phyloP scores from a whole-genome alignment of 1,140 invertebrate genomes.

The Cyclargus thomasi region DNA sequence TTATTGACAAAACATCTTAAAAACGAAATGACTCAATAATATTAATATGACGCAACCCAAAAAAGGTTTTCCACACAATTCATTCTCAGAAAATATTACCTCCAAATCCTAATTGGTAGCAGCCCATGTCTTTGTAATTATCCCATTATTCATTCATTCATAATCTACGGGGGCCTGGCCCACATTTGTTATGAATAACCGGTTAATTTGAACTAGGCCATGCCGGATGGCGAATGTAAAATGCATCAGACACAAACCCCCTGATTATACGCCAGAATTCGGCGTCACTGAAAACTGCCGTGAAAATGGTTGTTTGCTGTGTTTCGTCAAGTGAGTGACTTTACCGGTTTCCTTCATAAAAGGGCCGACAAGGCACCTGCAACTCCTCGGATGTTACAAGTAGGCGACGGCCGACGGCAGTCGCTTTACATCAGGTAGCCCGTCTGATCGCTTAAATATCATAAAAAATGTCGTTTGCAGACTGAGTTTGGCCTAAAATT shows the following conservation, averaged over 20 bases:
- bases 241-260: slow-evolving; percentile 17
- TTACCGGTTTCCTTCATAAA: too few relatives aligned
- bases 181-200: slow-evolving; percentile 17
- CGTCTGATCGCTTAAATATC: too few relatives aligned
- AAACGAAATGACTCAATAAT: too few relatives aligned
- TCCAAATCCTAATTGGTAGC: slow-evolving; percentile 3
- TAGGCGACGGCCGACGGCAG: too few relatives aligned
- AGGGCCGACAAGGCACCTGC: too few relatives aligned
- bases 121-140: slow-evolving; percentile 12
- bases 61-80: not conserved
- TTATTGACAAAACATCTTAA: too few relatives aligned
- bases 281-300: too few relatives aligned
- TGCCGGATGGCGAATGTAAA: slow-evolving; percentile 28
- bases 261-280: not conserved
- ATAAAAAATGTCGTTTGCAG: too few relatives aligned
- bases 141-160: slow-evolving; percentile 12
- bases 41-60: not conserved
- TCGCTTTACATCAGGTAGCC: too few relatives aligned
- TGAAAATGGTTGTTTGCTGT: not conserved
- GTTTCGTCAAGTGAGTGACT: too few relatives aligned
- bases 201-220: slow-evolving; percentile 25
- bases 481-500: too few relatives aligned
- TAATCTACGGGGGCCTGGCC: not conserved
- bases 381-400: too few relatives aligned
- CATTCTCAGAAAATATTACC: not conserved